Evolutionary conservation across 2,797 vertebrate species (phyloP).

Genomic region (Hemibagrus guttatus): DNA sequence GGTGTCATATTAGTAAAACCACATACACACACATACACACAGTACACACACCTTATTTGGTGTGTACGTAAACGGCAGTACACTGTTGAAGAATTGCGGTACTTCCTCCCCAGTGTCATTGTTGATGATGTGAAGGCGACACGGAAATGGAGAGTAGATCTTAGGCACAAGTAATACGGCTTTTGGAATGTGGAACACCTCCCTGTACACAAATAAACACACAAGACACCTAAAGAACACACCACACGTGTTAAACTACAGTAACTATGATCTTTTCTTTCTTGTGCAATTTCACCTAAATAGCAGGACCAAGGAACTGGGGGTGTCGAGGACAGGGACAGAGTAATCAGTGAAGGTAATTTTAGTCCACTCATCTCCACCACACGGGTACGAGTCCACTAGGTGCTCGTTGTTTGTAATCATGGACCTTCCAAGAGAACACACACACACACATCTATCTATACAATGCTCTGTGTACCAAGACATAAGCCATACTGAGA

Average conservation of each 20-base stretch:
- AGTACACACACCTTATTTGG: conserved; percentile 82
- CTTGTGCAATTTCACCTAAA: conserved; percentile 79
- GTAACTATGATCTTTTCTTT: not conserved
- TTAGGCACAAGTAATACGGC: conserved; percentile 83
- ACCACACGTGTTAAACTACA: conserved; percentile 3
- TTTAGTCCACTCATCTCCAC: conserved; percentile 82
- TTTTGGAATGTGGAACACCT: conserved; percentile 82
- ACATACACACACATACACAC: not conserved
- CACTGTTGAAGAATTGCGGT: conserved; percentile 77
- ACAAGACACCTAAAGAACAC: not conserved
- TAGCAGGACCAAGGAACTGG: conserved; percentile 83
- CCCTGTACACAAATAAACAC: conserved; percentile 68
- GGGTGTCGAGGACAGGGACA: conserved; percentile 73
- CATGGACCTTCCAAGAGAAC: conserved; percentile 70
- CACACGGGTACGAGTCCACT: conserved; percentile 77
- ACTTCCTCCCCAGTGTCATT: conserved; percentile 89
- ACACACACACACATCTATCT: conserved; percentile 25
- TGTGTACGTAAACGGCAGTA: conserved; percentile 74
- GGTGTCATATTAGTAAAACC: not conserved
- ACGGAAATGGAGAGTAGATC: conserved; percentile 76
- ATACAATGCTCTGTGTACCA: not conserved
- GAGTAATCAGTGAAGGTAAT: conserved; percentile 80
- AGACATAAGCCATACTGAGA: too few species aligned
- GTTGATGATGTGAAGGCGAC: conserved; percentile 83
- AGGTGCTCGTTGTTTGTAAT: conserved; percentile 75